These are phyloP conservation scores for Henricia sp. DNA, from an alignment of 53 echinoderm and acorn worm species.

Conservation along the genomic window DNA sequence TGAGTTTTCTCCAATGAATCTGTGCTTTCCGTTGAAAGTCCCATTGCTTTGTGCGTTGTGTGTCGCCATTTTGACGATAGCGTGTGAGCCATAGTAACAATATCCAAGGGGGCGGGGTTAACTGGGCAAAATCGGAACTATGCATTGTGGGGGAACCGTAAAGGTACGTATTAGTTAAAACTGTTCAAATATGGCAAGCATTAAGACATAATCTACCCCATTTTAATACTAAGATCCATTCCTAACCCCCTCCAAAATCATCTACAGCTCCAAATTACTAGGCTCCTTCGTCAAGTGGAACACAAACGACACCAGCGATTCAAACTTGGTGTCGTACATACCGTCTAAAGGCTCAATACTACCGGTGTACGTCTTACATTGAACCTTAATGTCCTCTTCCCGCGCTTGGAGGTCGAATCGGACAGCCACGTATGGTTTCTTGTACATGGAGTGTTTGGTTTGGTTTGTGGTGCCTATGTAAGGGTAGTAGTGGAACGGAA, in stretches of 20 bases:
- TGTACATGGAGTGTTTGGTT: constrained; percentile 46
- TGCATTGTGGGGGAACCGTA: too few relatives aligned
- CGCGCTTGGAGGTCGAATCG: constrained; percentile 44
- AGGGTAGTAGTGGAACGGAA: constrained; percentile 75
- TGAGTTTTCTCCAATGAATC: too few relatives aligned
- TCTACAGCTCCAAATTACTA: constrained; percentile 17
- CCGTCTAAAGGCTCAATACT: constrained; percentile 71
- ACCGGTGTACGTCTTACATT: constrained; percentile 70
- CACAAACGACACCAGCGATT: constrained; percentile 41
- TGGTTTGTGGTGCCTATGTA: constrained; percentile 57
- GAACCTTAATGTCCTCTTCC: constrained; percentile 60
- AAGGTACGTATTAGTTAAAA: too few relatives aligned
- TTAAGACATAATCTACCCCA: too few relatives aligned
- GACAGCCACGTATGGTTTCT: constrained; percentile 69
- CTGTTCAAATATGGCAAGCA: too few relatives aligned
- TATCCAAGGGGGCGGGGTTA: too few relatives aligned
- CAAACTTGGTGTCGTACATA: constrained; percentile 67
- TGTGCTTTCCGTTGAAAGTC: too few relatives aligned
- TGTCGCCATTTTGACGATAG: too few relatives aligned
- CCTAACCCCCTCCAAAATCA: not conserved
- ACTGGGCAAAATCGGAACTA: too few relatives aligned
- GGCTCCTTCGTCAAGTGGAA: constrained; percentile 41
- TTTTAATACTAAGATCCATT: too few relatives aligned
- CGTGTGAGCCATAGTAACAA: too few relatives aligned
- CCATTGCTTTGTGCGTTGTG: too few relatives aligned